Percentiles rank a stretch among this genome's conserved stretches.
Evolutionary conservation across 2,113 vertebrate genomes (phyloP).

Genomic region (Sciurus niger): DNA sequence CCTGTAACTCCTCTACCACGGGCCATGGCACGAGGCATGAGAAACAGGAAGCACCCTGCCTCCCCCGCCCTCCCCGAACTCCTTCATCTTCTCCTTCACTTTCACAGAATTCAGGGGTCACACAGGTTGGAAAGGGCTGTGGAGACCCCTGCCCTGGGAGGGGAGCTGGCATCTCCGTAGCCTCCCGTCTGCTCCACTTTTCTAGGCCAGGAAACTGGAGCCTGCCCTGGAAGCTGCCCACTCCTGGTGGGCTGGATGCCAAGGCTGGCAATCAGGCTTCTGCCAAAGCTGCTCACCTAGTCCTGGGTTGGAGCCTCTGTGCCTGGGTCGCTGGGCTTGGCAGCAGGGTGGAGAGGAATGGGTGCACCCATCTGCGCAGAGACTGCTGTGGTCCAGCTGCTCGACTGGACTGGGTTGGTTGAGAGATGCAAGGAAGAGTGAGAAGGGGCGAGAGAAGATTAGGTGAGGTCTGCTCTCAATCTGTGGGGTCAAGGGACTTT

Average conservation of each 20-base stretch:
- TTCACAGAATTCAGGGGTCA: not conserved
- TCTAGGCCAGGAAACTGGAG: not conserved
- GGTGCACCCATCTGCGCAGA: not conserved
- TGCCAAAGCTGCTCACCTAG: not conserved
- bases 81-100: not conserved
- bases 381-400: not conserved
- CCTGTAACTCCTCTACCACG: not conserved
- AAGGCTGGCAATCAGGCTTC: not conserved
- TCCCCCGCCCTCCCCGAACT: not conserved
- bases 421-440: not conserved
- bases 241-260: not conserved
- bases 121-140: not conserved
- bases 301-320: not conserved
- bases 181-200: not conserved
- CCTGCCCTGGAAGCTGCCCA: not conserved
- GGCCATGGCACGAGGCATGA: not conserved
- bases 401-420: too few relatives aligned
- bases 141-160: not conserved
- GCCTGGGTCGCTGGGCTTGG: not conserved
- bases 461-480: not conserved
- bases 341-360: not conserved
- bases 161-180: not conserved
- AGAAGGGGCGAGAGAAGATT: not conserved
- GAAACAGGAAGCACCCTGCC: not conserved
- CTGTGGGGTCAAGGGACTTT: not conserved